Evolutionary conservation across 2,888 invertebrate genomes (phyloP), one percentile per base, ranked within the genome.

Genomic region (Priocnemis perturbator): DNA sequence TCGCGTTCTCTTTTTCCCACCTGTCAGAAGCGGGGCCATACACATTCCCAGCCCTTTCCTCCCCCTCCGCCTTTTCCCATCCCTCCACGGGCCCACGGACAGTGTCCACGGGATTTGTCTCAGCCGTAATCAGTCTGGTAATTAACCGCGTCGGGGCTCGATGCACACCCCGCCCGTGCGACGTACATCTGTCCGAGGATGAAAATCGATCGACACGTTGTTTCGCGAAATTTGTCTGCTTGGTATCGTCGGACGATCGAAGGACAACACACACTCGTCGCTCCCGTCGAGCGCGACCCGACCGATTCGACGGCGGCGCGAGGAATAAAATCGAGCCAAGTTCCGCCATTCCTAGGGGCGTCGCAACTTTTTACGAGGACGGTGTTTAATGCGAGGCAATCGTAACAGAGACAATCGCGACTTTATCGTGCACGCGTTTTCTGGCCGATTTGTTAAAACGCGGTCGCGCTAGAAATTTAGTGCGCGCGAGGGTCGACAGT

Each of bases 51-150:
- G 73, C 69, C 79, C 78, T 80, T 82, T 73, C 79, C 78, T 80
- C 76, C 80, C 76, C 80, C 74, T 74, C 69, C 76, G 73, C 78
- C 77, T 78, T 75, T 74, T 17, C 64, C 71, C 74, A 69, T 72
- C 80, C 79, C 81, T 74, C 81, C 78, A 56, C 72, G 56, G 23
- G 20, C 19, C 56, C 55, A 53, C 56, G 66, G 57, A 44, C 69
- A 23, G 55, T 44, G 69, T 73, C 68, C 78, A 70, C 71, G 60
- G 67, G 71, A 66, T 75, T 76, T 78, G 75, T 79, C 77, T 57
- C 57, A 9, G 17, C 67, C 61, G 78, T 81, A 85, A 85, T 84
- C 85, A 85, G 83, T 85, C 81, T 83, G 73, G 82, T 82, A 83
- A 85, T 86, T 83, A 86, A 74, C 61, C 77, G 79, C 77, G 81